Conservation (phyloP, 1,140 invertebrate genomes). For the Drosophila pandora region DNA sequence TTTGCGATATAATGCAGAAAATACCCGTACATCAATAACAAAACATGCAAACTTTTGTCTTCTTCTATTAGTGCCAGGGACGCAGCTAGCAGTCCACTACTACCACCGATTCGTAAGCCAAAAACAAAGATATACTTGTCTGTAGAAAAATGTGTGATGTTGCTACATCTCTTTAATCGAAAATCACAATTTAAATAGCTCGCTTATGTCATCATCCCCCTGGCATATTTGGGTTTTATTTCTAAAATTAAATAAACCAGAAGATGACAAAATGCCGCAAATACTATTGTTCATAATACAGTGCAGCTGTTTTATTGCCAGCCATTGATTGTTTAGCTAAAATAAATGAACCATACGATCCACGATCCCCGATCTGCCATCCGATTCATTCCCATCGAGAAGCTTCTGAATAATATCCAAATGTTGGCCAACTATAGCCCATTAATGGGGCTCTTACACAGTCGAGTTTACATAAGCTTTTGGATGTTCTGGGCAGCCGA, state of each 20-base stretch:
- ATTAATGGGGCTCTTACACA: slow-evolving; percentile 12
- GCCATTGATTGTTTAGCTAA: slow-evolving; percentile 38
- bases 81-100: not conserved
- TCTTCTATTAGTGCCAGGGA: slow-evolving; percentile 57
- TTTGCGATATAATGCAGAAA: slow-evolving; percentile 55
- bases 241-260: slow-evolving; percentile 57
- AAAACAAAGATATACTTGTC: not conserved
- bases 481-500: slow-evolving; percentile 24
- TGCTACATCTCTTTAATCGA: slow-evolving; percentile 46
- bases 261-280: slow-evolving; percentile 50
- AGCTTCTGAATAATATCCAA: slow-evolving; percentile 9
- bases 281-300: slow-evolving; percentile 45
- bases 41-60: slow-evolving; percentile 41
- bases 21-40: slow-evolving; percentile 27
- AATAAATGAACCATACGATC: slow-evolving; percentile 39
- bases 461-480: slow-evolving; percentile 23
- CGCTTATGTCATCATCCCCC: slow-evolving; percentile 63
- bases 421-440: slow-evolving; percentile 14
- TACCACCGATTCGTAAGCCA: not conserved
- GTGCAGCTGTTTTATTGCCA: slow-evolving; percentile 50
- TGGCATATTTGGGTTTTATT: slow-evolving; percentile 48
- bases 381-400: slow-evolving; percentile 23
- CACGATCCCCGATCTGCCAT: not conserved
- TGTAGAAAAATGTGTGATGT: not conserved
- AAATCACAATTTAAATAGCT: slow-evolving; percentile 58